These are phyloP conservation scores for Brachionus rubens DNA, from an alignment of 1,140 invertebrate genomes.

Conservation along the genomic window DNA sequence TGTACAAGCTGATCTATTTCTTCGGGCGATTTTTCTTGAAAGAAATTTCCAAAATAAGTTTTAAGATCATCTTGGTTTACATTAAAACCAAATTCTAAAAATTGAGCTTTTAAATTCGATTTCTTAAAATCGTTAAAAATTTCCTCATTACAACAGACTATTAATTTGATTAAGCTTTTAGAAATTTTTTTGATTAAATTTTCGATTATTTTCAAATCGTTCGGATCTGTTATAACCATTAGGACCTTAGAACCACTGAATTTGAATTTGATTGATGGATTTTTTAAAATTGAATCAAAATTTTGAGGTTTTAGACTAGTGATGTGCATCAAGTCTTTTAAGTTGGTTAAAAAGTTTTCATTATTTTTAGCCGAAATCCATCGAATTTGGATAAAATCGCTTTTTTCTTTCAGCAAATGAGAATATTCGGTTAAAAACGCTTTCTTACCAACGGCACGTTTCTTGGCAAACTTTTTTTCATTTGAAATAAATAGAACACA, in stretches of 20 bases:
- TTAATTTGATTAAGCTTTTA: too few relatives aligned
- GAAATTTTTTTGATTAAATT: background rate
- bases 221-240: background rate
- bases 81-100: too few relatives aligned
- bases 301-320: background rate
- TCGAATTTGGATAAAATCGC: background rate
- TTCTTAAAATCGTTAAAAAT: too few relatives aligned
- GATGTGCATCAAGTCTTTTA: background rate
- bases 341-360: background rate
- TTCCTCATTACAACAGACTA: too few relatives aligned
- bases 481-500: background rate
- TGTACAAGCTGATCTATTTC: too few relatives aligned
- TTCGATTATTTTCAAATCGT: background rate
- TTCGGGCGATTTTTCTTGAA: too few relatives aligned
- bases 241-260: background rate
- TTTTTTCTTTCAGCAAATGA: background rate
- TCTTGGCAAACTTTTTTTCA: background rate
- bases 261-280: background rate
- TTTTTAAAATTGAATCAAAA: background rate
- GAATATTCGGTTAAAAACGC: background rate
- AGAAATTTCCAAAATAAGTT: too few relatives aligned
- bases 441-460: background rate
- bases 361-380: constrained; percentile 8
- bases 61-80: too few relatives aligned
- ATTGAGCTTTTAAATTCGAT: too few relatives aligned